Evolutionary conservation across 2,113 vertebrate species (phyloP).

Genomic region (Saccopteryx leptura): DNA sequence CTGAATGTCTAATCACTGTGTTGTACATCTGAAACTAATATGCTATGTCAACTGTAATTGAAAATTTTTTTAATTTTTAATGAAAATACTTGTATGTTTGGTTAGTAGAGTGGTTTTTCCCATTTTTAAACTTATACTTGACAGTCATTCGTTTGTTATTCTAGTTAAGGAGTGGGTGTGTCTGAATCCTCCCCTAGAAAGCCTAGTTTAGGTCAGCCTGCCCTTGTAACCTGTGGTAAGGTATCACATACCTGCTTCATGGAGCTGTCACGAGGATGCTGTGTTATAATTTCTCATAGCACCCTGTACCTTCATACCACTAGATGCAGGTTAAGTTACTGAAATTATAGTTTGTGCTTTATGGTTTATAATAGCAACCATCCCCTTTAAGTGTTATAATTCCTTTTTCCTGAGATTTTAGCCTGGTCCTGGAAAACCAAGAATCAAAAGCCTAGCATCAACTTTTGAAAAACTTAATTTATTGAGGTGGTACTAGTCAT

Average conservation of each 20-base stretch:
- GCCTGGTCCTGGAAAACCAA: not conserved
- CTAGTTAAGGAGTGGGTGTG: not conserved
- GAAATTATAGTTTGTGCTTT: not conserved
- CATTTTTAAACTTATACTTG: not conserved
- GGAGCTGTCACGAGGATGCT: not conserved
- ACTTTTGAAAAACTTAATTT: not conserved
- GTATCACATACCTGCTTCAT: not conserved
- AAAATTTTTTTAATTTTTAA: not conserved
- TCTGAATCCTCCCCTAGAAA: not conserved
- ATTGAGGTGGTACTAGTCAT: not conserved
- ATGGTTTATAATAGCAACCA: not conserved
- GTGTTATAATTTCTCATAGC: not conserved
- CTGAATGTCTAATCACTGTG: not conserved
- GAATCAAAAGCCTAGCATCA: constrained; percentile 32
- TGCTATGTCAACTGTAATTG: not conserved
- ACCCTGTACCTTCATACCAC: not conserved
- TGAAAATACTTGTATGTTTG: not conserved
- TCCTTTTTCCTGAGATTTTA: not conserved
- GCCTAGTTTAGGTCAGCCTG: not conserved
- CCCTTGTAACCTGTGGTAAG: not conserved
- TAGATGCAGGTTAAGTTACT: not conserved
- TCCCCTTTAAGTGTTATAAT: not conserved
- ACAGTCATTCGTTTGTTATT: not conserved
- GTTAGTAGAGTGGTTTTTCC: not conserved
- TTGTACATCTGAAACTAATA: not conserved